phyloP scores from a whole-genome alignment of 1,140 invertebrate genomes.

The Bombyx mandarina region DNA sequence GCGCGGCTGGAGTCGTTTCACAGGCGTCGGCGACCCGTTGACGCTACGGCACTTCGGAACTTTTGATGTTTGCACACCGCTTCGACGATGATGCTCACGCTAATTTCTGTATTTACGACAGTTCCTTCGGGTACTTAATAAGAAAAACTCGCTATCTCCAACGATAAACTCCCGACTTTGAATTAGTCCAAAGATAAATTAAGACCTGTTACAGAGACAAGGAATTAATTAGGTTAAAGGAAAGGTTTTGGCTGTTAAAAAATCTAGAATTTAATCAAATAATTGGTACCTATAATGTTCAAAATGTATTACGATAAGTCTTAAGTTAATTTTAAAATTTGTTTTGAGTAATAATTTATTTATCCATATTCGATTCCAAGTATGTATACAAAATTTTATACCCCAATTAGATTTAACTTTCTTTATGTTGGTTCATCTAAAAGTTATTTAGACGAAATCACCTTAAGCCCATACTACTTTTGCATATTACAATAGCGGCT shows the following conservation, averaged over 20 bases:
- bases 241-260: neutral
- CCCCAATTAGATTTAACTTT: no score
- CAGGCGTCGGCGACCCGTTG: slow-evolving; percentile 18
- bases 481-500: no score
- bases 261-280: no score
- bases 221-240: slow-evolving; percentile 16
- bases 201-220: slow-evolving; percentile 14
- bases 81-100: slow-evolving; percentile 46
- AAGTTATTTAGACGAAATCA: no score
- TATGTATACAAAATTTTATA: no score
- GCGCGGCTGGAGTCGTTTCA: slow-evolving; percentile 1
- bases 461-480: no score
- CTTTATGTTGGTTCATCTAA: no score
- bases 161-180: slow-evolving; percentile 32
- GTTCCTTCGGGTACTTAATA: slow-evolving; percentile 54
- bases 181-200: slow-evolving; percentile 23
- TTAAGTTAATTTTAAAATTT: no score
- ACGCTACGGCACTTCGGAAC: slow-evolving; percentile 37
- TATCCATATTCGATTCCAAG: no score
- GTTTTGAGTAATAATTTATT: no score
- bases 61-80: slow-evolving; percentile 59
- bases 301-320: no score
- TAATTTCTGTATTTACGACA: slow-evolving; percentile 64
- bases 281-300: no score
- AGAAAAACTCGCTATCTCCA: slow-evolving; percentile 54